Conservation (phyloP, 2,113 vertebrate species). For the Tylochromis polylepis region DNA sequence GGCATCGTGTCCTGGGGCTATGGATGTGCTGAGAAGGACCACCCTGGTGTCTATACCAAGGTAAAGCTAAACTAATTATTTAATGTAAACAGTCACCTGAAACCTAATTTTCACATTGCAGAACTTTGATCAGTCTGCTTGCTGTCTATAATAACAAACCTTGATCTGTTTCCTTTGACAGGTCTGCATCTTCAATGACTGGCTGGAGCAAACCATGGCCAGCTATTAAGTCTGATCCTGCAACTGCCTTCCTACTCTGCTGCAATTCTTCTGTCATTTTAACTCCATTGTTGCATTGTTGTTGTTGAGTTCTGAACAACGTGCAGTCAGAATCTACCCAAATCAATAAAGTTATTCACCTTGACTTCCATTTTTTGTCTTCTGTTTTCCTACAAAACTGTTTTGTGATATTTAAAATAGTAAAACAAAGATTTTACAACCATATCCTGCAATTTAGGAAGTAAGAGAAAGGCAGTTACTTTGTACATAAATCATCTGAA, state of each 20-base stretch:
- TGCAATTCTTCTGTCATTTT: background rate
- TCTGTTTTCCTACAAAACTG: background rate
- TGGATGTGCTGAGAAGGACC: background rate
- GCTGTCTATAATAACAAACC: background rate
- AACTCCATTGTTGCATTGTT: background rate
- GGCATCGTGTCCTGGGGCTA: conserved; percentile 70
- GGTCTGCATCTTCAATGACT: conserved; percentile 65
- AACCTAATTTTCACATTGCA: background rate
- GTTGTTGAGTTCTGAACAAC: background rate
- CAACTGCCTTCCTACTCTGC: background rate
- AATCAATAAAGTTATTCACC: background rate
- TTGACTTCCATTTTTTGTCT: background rate
- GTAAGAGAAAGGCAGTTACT: background rate
- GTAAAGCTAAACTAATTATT: conserved; percentile 26
- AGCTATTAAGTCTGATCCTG: conserved; percentile 42
- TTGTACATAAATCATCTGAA: background rate
- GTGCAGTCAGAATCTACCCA: background rate
- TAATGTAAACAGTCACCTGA: background rate
- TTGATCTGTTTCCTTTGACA: background rate
- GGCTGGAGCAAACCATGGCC: conserved; percentile 61
- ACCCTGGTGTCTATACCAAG: conserved; percentile 80
- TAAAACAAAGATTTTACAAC: background rate
- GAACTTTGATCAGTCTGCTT: background rate
- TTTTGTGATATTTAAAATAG: background rate
- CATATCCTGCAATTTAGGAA: background rate